Evolutionary conservation across 92 coral and sea anemone genomes (phyloP), one percentile per base, ranked within the genome.

Genomic region (Desmophyllum pertusum): DNA sequence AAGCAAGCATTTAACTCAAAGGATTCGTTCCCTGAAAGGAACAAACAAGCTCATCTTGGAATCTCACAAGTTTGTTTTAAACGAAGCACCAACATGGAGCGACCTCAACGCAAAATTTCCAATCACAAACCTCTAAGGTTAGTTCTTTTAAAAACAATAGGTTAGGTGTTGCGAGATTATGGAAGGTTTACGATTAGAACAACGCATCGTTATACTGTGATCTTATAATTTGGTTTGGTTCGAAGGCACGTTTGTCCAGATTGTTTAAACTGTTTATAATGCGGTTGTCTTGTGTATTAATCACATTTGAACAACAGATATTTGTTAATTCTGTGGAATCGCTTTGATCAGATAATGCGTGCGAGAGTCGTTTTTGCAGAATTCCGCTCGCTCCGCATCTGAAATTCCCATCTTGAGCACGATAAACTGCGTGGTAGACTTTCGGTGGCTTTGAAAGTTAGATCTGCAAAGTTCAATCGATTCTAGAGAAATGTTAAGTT

Each of bases 71-170:
- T 21, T n/a, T 33, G 31, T 29, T 29, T 5, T 2, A 18, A 10
- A 33, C 15, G 19, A 41, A 39, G 42, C 55, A 21, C 0, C 40
- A 59, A 27, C 53, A 82, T 71, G 86, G 86, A 82, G 5, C 27
- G 42, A 10, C 18, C n/a, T n/a, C n/a, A 35, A 46, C 70, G 86
- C 57, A 82, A 82, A 62, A 70, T 82, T 71, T 82, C 86, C 23
- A 82, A 82, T 57, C 86, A 82, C 30, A 71, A 82, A 41, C 86
- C 86, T 2, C 33, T 82, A 1, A 82, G 86, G 86, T 82, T 27
- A 30, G 86, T 59, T 51, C 4, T 59, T 51, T 38, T 46, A 40
- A 38, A 82, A 55, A 41, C 79, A 82, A 40, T 71, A 25, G 30
- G 51, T 18, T 69, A n/a, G 39, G 71, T 36, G 76, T 52, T 48